Evolutionary conservation across 53 echinoderm and acorn worm species (phyloP).

Genomic region (Hippasteria phrygiana): DNA sequence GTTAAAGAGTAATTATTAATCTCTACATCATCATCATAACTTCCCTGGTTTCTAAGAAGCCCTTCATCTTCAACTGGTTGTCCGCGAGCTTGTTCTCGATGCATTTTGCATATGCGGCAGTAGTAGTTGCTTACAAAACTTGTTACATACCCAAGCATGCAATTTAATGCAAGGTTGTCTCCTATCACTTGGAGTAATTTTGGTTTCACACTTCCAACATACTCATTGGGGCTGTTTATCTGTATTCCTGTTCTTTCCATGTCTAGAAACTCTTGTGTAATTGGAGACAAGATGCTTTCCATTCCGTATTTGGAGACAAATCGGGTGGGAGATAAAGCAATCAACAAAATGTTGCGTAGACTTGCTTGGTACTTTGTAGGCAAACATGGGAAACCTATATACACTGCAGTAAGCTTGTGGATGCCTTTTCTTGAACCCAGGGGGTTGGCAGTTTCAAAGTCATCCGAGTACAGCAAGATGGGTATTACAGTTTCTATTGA

Average conservation of each 20-base stretch:
- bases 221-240: slow-evolving; percentile 22
- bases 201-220: slow-evolving; percentile 47
- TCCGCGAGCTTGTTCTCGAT: slow-evolving; percentile 23
- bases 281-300: slow-evolving; percentile 23
- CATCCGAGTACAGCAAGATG: too few species aligned
- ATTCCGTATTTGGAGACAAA: slow-evolving; percentile 56
- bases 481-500: too few species aligned
- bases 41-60: too few species aligned
- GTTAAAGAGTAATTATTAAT: slow-evolving; percentile 10
- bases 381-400: slow-evolving; percentile 3
- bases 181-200: slow-evolving; percentile 68
- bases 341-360: too few species aligned
- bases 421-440: too few species aligned
- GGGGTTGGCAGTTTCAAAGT: too few species aligned
- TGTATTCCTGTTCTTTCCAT: slow-evolving; percentile 38
- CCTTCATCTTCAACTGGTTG: too few species aligned
- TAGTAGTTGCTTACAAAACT: slow-evolving; percentile 64
- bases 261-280: slow-evolving; percentile 6
- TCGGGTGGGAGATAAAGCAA: too few species aligned
- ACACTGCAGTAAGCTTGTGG: too few species aligned
- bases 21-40: too few species aligned
- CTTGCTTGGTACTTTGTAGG: slow-evolving; percentile 1
- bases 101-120: slow-evolving; percentile 67
- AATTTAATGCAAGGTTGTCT: slow-evolving; percentile 73
- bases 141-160: slow-evolving; percentile 62